A percentile compares a stretch with the other conserved stretches of the same genome.
phyloP scores from a whole-genome alignment of 2,797 vertebrate species.

The Otolemur crassicaudatus region DNA sequence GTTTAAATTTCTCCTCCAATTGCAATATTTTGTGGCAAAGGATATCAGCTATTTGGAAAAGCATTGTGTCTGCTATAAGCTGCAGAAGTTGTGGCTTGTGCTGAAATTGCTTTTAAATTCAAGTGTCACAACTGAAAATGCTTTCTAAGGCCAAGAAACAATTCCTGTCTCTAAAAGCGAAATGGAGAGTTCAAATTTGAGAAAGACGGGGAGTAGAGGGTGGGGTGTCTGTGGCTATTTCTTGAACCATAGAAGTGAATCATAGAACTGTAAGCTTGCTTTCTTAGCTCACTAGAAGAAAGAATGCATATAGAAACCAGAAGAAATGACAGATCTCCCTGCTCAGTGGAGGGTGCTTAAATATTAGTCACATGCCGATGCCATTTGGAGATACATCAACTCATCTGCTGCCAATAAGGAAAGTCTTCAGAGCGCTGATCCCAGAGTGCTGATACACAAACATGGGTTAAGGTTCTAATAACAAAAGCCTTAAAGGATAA shows the following conservation, averaged over 20 bases:
- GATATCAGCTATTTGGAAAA: background rate
- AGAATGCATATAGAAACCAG: background rate
- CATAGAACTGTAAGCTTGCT: background rate
- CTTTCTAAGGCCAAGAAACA: constrained; percentile 32
- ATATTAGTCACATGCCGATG: no score
- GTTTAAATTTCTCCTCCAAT: constrained; percentile 51
- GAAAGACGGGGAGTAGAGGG: background rate
- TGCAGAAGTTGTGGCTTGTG: constrained; percentile 1
- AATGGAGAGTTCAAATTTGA: constrained; percentile 11
- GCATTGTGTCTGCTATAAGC: background rate
- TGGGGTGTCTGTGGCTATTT: background rate
- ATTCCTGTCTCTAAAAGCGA: background rate
- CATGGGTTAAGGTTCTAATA: no score
- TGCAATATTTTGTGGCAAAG: constrained; percentile 17
- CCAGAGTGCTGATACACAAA: no score
- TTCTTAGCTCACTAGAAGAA: background rate
- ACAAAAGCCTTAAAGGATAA: no score
- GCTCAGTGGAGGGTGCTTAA: background rate
- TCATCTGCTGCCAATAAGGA: no score
- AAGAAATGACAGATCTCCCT: constrained; percentile 32
- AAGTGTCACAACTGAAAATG: background rate
- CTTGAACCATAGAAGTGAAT: constrained; percentile 36
- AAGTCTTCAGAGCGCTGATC: no score
- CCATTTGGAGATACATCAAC: no score
- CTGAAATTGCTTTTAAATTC: constrained; percentile 64